Conservation (phyloP, 2,888 invertebrate genomes). For the Netelia melanura region DNA sequence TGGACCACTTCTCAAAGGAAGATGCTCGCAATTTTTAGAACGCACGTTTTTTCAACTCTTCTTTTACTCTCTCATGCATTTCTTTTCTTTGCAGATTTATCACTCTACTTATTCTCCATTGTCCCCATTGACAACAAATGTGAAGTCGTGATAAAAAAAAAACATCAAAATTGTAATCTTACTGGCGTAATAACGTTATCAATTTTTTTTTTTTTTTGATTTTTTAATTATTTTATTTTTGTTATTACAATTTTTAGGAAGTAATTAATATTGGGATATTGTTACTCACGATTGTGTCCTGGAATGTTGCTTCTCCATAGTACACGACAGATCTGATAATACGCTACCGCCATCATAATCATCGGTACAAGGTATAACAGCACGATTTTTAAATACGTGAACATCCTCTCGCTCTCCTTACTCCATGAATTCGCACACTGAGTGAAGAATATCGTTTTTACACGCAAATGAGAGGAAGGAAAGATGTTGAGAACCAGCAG, state of each 20-base stretch:
- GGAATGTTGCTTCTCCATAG: conserved; percentile 93
- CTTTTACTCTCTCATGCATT: background rate
- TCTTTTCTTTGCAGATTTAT: background rate
- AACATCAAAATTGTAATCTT: too few species aligned
- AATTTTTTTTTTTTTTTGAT: background rate
- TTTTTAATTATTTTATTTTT: background rate
- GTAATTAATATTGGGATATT: background rate
- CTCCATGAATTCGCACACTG: conserved; percentile 92
- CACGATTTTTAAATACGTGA: conserved; percentile 89
- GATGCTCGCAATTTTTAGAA: conserved; percentile 32
- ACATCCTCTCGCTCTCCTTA: conserved; percentile 88
- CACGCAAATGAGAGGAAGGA: conserved; percentile 84
- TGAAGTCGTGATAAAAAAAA: too few species aligned
- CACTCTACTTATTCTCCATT: too few species aligned
- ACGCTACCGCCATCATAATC: conserved; percentile 93
- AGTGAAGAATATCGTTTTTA: conserved; percentile 88
- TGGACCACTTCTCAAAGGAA: conserved; percentile 24
- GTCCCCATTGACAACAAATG: too few species aligned
- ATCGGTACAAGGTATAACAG: conserved; percentile 93
- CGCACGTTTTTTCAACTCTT: conserved; percentile 29
- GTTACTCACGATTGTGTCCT: conserved; percentile 86
- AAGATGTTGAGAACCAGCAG: conserved; percentile 90
- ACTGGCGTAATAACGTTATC: too few species aligned
- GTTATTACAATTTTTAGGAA: background rate
- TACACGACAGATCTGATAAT: conserved; percentile 93